phyloP scores from a whole-genome alignment of 2,113 vertebrate genomes.

The Bostrychus sinensis region DNA sequence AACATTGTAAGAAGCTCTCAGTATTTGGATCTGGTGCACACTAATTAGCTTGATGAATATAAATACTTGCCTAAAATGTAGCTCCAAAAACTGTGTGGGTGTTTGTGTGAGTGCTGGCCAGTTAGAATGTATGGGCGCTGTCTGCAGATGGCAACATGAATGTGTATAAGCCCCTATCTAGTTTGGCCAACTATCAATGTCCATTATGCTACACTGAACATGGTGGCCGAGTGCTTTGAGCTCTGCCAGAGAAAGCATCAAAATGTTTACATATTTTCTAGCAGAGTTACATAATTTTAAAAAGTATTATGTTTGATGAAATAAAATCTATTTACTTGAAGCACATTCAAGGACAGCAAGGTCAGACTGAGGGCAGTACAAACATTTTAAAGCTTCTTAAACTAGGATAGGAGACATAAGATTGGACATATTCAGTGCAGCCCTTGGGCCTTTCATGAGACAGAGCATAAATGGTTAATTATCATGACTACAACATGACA shows the following conservation, averaged over 20 bases:
- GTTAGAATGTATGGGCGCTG: constrained; percentile 43
- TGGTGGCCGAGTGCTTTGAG: constrained; percentile 16
- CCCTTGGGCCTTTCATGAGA: too few species aligned
- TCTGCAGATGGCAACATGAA: constrained; percentile 31
- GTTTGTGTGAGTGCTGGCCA: constrained; percentile 15
- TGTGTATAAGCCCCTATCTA: constrained; percentile 18
- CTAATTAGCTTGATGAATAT: constrained; percentile 73
- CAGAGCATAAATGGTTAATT: too few species aligned
- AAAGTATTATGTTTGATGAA: constrained; percentile 10
- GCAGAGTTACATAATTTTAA: constrained; percentile 11
- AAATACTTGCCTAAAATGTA: constrained; percentile 66
- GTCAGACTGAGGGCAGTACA: too few species aligned
- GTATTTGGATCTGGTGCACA: constrained; percentile 59
- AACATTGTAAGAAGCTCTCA: constrained; percentile 71
- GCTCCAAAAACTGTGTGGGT: constrained; percentile 14
- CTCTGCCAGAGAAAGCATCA: constrained; percentile 33
- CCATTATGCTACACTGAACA: constrained; percentile 31
- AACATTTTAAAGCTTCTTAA: too few species aligned
- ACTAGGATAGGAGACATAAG: too few species aligned
- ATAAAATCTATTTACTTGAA: too few species aligned
- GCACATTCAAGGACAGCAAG: too few species aligned
- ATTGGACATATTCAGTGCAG: too few species aligned
- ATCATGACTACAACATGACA: too few species aligned
- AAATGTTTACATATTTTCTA: constrained; percentile 34
- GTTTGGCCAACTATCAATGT: constrained; percentile 24